Conservation (phyloP, 1,140 invertebrate species). For the Drosophila prosaltans region DNA sequence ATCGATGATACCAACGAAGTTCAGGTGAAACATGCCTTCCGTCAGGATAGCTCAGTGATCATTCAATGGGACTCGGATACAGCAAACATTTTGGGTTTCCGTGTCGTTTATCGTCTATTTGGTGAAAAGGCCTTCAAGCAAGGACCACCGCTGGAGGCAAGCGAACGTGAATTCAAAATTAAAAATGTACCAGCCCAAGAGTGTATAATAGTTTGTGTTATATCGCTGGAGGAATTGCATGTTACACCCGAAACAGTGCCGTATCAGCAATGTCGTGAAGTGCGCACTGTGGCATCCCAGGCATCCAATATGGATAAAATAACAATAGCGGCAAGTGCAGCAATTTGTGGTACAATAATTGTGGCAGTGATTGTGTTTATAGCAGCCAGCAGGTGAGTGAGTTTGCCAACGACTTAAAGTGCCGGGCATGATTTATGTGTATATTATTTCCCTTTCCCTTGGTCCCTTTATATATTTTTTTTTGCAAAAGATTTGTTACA, state of each 20-base stretch:
- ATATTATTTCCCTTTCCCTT: conserved; percentile 23
- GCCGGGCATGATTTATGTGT: conserved; percentile 42
- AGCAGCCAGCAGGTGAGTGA: conserved; percentile 88
- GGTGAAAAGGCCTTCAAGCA: conserved; percentile 95
- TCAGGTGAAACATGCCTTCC: conserved; percentile 91
- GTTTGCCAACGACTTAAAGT: conserved; percentile 34
- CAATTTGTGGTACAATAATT: conserved; percentile 96
- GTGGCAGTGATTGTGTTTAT: conserved; percentile 94
- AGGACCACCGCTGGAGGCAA: conserved; percentile 93
- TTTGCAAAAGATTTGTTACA: conserved; percentile 22
- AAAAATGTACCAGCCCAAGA: conserved; percentile 96
- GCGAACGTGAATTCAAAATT: conserved; percentile 94
- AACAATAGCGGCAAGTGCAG: conserved; percentile 95
- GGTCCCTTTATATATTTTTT: background rate
- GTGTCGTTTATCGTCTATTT: conserved; percentile 94
- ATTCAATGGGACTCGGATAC: conserved; percentile 96
- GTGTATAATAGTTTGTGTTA: conserved; percentile 96
- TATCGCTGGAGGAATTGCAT: conserved; percentile 93
- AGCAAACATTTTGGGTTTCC: conserved; percentile 92
- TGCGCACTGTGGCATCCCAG: conserved; percentile 91
- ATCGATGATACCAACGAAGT: conserved; percentile 89
- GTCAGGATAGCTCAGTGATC: conserved; percentile 93
- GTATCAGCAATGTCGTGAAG: conserved; percentile 93
- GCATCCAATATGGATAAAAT: conserved; percentile 96
- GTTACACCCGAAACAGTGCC: conserved; percentile 93